Conservation (phyloP, 2,113 vertebrate genomes). For the Puma concolor region DNA sequence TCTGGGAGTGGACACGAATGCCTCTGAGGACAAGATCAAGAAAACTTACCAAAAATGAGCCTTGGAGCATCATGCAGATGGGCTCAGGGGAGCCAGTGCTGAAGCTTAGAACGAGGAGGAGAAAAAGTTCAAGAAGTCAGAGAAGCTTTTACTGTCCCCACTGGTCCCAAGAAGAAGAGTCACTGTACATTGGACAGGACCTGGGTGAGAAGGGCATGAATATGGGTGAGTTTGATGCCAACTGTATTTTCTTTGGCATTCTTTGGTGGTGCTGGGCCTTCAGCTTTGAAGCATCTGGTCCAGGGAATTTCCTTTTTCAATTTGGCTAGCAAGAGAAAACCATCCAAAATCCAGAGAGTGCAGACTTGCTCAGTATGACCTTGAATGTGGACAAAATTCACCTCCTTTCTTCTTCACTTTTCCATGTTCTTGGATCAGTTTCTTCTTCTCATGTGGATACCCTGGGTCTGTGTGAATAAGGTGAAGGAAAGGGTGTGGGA, state of each 20-base stretch:
- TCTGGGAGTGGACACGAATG: slow-evolving; percentile 92
- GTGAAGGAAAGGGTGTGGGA: slow-evolving; percentile 83
- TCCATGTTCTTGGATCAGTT: slow-evolving; percentile 86
- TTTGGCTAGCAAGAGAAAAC: slow-evolving; percentile 90
- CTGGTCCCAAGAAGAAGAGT: slow-evolving; percentile 95
- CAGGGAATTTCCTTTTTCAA: slow-evolving; percentile 98
- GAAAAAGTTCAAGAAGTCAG: slow-evolving; percentile 98
- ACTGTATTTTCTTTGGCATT: slow-evolving; percentile 97
- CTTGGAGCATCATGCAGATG: slow-evolving; percentile 96
- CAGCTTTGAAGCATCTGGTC: slow-evolving; percentile 97
- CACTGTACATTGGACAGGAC: slow-evolving; percentile 94
- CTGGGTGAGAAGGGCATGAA: slow-evolving; percentile 94
- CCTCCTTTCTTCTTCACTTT: slow-evolving; percentile 83
- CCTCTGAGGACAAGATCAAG: slow-evolving; percentile 96
- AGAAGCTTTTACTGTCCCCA: slow-evolving; percentile 96
- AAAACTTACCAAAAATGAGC: slow-evolving; percentile 96
- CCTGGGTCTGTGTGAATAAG: slow-evolving; percentile 84
- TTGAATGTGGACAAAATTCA: slow-evolving; percentile 79
- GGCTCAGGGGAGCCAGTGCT: slow-evolving; percentile 92
- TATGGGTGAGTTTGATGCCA: slow-evolving; percentile 96
- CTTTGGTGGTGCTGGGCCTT: slow-evolving; percentile 94
- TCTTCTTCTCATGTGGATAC: slow-evolving; percentile 85
- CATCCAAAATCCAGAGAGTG: slow-evolving; percentile 58
- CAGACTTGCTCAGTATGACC: slow-evolving; percentile 82
- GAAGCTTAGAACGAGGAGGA: slow-evolving; percentile 97